Evolutionary conservation across 2,797 vertebrate species (phyloP), one percentile per base, ranked within the genome.

Genomic region (Coregonus sp.): DNA sequence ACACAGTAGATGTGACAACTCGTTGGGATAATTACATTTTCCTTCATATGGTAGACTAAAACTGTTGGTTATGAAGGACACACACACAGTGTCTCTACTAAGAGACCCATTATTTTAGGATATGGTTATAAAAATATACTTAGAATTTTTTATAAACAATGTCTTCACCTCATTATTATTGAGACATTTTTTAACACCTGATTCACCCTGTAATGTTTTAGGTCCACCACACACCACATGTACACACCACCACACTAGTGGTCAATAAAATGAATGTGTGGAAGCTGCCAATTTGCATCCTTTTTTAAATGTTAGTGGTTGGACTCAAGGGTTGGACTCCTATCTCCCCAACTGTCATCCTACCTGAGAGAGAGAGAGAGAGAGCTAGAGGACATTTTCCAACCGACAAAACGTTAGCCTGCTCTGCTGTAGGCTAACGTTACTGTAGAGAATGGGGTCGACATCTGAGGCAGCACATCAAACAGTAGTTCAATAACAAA

Each of bases 401-500:
- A 31, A 50, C 4, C 14, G 70, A 51, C 14, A 37, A 25, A 50
- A 72, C 70, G 4, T 20, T 31, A 72, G 47, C 69, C n/a, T 47
- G 18, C n/a, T 33, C 63, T 66, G 11, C 29, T 67, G 65, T 67
- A 65, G 25, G 3, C 20, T 29, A 29, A 15, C 25, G 66, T 31
- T 40, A 7, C 37, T 7, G 37, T 40, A 40, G 2, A 31, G 31
- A n/a, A n/a, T n/a, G n/a, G n/a, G n/a, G n/a, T n/a, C n/a, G n/a
- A n/a, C n/a, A n/a, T n/a, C 18, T n/a, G 20, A 54, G 20, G 4
- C 54, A 18, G 5, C n/a, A 51, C 50, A 54, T 54, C 51, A n/a
- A 56, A 33, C 31, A 50, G 50, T 14, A 72, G 70, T 72, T 56
- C 51, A 72, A 72, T 72, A 33, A 72, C 70, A 52, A 15, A 51